Evolutionary conservation across 2,113 vertebrate genomes (phyloP).

Genomic region (Stomatorhinus ivindoensis): DNA sequence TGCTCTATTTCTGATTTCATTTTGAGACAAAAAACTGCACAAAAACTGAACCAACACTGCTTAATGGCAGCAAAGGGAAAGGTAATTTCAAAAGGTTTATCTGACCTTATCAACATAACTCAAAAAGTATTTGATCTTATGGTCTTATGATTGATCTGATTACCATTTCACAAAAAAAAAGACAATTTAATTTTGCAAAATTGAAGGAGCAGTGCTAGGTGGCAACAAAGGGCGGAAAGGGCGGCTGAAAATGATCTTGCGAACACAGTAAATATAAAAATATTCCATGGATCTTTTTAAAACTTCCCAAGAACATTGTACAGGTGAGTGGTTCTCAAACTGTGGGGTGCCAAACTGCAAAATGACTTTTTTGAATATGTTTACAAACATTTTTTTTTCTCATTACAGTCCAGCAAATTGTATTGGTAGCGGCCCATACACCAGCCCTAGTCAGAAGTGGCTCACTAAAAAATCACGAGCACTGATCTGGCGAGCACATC

Average conservation of each 20-base stretch:
- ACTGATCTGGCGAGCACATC: no score
- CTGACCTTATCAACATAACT: background rate
- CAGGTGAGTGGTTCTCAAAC: background rate
- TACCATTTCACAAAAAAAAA: no score
- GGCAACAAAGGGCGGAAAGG: background rate
- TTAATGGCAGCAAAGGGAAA: background rate
- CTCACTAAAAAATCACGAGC: no score
- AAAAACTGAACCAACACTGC: background rate
- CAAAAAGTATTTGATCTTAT: background rate
- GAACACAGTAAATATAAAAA: background rate
- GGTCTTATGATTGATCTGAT: background rate
- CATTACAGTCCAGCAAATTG: background rate
- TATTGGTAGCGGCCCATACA: no score
- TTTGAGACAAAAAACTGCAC: background rate
- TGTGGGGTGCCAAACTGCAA: background rate
- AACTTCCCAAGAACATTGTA: background rate
- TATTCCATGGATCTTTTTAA: background rate
- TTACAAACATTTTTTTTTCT: background rate
- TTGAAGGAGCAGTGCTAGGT: background rate
- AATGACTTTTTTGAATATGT: background rate
- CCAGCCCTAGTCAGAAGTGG: no score
- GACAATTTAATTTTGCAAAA: background rate
- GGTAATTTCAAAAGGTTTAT: background rate
- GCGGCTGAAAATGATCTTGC: background rate
- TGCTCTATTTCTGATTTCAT: background rate